A percentile compares a stretch with the other conserved stretches of the same genome.
phyloP scores from a whole-genome alignment of 2,797 vertebrate species.

The Taeniopygia guttata region DNA sequence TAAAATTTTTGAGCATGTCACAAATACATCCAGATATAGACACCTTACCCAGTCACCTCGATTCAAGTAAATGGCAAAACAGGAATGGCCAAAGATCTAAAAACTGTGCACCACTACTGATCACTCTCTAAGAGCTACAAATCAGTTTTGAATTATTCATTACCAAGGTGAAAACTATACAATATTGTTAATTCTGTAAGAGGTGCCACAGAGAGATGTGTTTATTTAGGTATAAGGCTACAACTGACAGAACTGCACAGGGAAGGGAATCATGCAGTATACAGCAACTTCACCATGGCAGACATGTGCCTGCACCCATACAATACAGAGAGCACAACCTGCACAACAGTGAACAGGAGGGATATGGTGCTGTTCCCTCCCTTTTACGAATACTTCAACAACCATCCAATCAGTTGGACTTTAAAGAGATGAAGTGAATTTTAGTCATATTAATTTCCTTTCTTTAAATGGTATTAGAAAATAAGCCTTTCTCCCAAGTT shows the following conservation, averaged over 20 bases:
- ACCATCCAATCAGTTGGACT: not conserved
- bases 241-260: not conserved
- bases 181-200: not conserved
- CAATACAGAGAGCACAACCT: not conserved
- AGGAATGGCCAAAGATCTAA: not conserved
- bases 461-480: constrained; percentile 7
- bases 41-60: not conserved
- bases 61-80: not conserved
- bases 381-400: not conserved
- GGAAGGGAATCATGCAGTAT: not conserved
- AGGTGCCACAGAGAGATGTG: not conserved
- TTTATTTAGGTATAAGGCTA: not conserved
- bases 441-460: not conserved
- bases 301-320: not conserved
- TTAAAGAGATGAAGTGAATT: not conserved
- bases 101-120: not conserved
- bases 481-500: not conserved
- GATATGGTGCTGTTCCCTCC: not conserved
- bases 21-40: not conserved
- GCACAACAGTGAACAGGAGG: fast-evolving
- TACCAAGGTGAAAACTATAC: not conserved
- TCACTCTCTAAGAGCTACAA: not conserved
- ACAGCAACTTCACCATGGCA: not conserved
- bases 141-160: not conserved
- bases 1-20: not conserved